Base-by-base conservation (phyloP, 2,888 invertebrate genomes). In the Lithophane semibrunnea region DNA sequence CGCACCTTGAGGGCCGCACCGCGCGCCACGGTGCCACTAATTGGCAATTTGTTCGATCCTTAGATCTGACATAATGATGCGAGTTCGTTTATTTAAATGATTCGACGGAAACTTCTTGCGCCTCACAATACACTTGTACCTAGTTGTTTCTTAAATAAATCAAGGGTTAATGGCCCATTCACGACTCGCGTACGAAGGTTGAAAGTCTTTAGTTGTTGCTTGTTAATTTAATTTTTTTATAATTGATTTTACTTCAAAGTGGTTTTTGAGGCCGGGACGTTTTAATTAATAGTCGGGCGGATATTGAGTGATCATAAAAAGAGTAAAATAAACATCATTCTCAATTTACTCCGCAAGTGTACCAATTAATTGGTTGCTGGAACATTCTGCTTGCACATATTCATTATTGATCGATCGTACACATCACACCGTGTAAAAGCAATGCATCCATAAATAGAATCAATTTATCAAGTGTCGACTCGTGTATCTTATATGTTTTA, bases 41-140 rank as follows among this genome's bases (percentile, higher is more conserved):
- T 96, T 96, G 96, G 92, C 96, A 96, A 96, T 96, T 96, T 96
- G 96, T 96, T 95, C 95, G 95, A 96, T 95, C 96, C 95, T 95
- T 94, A 96, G 95, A 96, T 95, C 96, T 94, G 93, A 95, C 95
- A 94, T 96, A 96, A 96, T 96, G 96, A 96, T 95, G 95, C 92
- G 94, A 95, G 95, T 95, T 96, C 96, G 95, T 96, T 96, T 96
- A 96, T 96, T 96, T 94, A 96, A 96, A 96, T 96, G 96, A 96
- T 96, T 96, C 94, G 94, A 94, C 95, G 94, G 94, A 96, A 96
- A 95, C 91, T 94, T 93, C 93, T 93, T 92, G 91, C 91, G 88
- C 89, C 89, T 92, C 83, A 90, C 92, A 91, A 91, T 91, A 91
- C 87, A 91, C 79, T 85, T 81, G 82, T 83, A 76, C 86, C 79